Conservation (phyloP, 30 jellyfish, hydroid and myxozoan species). For the Hydra vulgaris region DNA sequence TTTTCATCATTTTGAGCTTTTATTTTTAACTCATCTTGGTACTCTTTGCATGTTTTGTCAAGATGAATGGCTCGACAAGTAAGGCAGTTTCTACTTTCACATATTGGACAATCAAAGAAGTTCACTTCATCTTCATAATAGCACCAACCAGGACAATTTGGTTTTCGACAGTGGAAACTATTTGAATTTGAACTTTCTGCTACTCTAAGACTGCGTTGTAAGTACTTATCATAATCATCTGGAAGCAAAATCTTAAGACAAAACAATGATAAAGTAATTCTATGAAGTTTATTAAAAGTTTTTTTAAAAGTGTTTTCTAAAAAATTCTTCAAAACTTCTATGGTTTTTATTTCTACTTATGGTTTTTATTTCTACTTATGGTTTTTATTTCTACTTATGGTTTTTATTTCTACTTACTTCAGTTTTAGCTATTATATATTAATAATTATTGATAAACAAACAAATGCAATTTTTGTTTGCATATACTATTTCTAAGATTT, state of each 20-base stretch:
- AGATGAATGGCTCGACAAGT: conserved; percentile 77
- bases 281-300: no score
- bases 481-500: no score
- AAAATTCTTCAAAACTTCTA: not conserved
- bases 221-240: conserved; percentile 38
- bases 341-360: not conserved
- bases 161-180: conserved; percentile 67
- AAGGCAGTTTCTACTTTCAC: conserved; percentile 49
- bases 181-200: conserved; percentile 56
- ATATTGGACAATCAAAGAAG: conserved; percentile 42
- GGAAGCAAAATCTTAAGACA: conserved; percentile 39
- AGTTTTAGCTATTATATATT: no score
- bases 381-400: no score
- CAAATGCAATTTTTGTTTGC: no score
- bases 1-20: conserved; percentile 62
- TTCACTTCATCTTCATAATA: conserved; percentile 75
- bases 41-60: conserved; percentile 59
- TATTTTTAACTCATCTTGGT: conserved; percentile 70
- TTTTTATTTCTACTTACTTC: no score
- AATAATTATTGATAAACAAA: no score
- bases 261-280: not conserved
- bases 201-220: conserved; percentile 42
- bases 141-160: conserved; percentile 74
- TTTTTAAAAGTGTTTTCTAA: no score
- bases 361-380: no score